Conservation (phyloP, 1,140 invertebrate species). For the Heterodera carotae region DNA sequence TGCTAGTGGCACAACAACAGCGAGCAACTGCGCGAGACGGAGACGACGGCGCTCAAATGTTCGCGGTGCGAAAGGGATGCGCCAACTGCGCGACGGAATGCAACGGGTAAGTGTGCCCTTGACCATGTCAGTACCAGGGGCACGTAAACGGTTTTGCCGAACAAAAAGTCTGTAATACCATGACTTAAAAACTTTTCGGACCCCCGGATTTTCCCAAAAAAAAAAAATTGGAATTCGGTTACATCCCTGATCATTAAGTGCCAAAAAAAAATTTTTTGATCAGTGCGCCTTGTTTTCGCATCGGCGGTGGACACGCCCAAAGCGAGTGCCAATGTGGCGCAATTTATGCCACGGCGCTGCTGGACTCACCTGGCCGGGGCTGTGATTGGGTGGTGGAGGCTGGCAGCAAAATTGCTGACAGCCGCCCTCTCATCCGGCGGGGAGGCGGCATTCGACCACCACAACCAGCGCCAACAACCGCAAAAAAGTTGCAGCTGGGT, state of each 20-base stretch:
- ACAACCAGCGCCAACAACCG: background rate
- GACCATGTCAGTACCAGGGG: too few relatives aligned
- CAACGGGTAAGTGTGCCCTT: constrained; percentile 16
- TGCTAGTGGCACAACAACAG: constrained; percentile 19
- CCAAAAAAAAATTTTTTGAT: background rate
- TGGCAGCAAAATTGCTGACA: background rate
- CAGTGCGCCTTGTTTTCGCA: constrained; percentile 21
- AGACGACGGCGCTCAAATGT: constrained; percentile 8
- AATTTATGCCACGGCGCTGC: background rate
- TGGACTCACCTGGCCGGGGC: background rate
- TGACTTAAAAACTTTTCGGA: too few relatives aligned
- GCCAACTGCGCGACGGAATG: constrained; percentile 16
- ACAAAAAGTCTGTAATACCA: too few relatives aligned
- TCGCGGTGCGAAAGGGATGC: constrained; percentile 16
- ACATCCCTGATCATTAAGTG: too few relatives aligned
- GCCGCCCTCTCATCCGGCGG: background rate
- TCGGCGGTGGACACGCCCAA: background rate
- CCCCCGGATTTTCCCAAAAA: background rate
- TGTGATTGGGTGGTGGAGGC: background rate
- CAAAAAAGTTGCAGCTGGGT: background rate
- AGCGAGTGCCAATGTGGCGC: constrained; percentile 14
- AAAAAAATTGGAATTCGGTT: background rate
- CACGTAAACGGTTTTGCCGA: too few relatives aligned
- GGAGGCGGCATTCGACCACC: background rate
- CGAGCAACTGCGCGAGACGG: background rate